Evolutionary conservation across 2,888 invertebrate species (phyloP), one percentile per base, ranked within the genome.

Genomic region (Acanthoscelides obtectus): DNA sequence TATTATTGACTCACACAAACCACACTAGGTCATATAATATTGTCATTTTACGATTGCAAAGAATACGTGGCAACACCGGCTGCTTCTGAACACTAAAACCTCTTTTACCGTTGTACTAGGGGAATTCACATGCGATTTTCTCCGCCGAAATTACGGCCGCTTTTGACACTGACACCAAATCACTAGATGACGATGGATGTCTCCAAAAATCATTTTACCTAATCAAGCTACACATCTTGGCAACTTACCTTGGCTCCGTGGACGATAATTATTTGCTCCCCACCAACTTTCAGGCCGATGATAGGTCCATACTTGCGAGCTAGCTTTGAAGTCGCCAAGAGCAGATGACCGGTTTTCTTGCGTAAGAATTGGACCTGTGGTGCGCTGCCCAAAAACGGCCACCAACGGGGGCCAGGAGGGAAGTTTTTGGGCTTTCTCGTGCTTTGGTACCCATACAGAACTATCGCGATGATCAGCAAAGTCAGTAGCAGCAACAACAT

Each of bases 351-450:
- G 20, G 89, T 89, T 64, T 76, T 72, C 76, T 90, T 88, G 22
- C 94, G 88, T 22, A 92, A 83, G 71, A 88, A 88, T 19, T 88
- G 87, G 0, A 94, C 87, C 81, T 90, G 89, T 20, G 89, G 79
- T 0, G 92, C 92, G 76, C 92, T 92, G 0, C 95, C 95, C n/a
- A 94, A 84, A 22, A 95, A 87, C 0, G 95, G 95, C 74, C 90
- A 87, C 94, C 95, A 95, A 84, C 85, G 88, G 2, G 95, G 95
- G 76, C 95, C 95, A 45, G 94, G 94, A 5, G 95, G 95, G 83
- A 91, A 95, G 77, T 91, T 91, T 72, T 88, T 88, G 0, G 95
- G 95, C 83, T 95, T 95, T 70, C 88, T 86, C 5, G 91, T 90
- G 76, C 91, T 91, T 81, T 90, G 84, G 76, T 45, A 45, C 1